Evolutionary conservation across 1,140 invertebrate genomes (phyloP), one percentile per base, ranked within the genome.

Genomic region (Tenebrio molitor): DNA sequence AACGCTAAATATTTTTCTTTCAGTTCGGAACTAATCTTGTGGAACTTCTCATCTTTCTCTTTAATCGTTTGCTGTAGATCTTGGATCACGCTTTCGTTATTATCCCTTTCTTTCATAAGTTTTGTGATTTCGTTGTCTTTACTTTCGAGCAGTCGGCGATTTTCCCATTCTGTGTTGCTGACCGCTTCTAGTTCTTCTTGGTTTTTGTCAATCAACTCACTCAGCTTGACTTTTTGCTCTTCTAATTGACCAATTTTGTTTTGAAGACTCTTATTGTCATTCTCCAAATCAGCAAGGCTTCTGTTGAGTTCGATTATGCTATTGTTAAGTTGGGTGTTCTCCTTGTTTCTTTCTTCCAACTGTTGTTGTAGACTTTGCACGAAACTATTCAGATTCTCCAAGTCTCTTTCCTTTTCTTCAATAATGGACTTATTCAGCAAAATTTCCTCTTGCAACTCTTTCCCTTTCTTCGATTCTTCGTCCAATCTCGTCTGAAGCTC

Each of bases 21-120:
- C 2, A 86, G 67, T 39, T 85, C 78, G 3, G 85, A 79, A 29
- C 73, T 83, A 58, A 86, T 83, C 82, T 84, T 82, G 34, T 87
- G 84, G 69, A 90, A 85, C 76, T 88, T 87, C 79, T 86, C 80
- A 74, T 89, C 84, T 74, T 86, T 88, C 36, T 85, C 81, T 74
- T 83, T 84, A 17, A 84, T 81, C 79, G 86, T 81, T n/a, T 76
- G 33, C 65, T 84, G 75, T 5, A 86, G 74, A 72, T 81, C 75
- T 63, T 79, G 74, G 63, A 86, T 82, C 74, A 85, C 83, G 64
- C 29, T 63, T 46, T 80, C 74, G 39, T 84, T 84, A 25, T 78
- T 77, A 14, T 73, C 64, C 23, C 77, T 73, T 42, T 79, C 78
- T 58, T 77, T 77, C 15, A 64, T 79, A 70, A 63, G 76, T 79